Evolutionary conservation across 1,140 invertebrate species (phyloP).

Genomic region (Parapsyche elsis): DNA sequence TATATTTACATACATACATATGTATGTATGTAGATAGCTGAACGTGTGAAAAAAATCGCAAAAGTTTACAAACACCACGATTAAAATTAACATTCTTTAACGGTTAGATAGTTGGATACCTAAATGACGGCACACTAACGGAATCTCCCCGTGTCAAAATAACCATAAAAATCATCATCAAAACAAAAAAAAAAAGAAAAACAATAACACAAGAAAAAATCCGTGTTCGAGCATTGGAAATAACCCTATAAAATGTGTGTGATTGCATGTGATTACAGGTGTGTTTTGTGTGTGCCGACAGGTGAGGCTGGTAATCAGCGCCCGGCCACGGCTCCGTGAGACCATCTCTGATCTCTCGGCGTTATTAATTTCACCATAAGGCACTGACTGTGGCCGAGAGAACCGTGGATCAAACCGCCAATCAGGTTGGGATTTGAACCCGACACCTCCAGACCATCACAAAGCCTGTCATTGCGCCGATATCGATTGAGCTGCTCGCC

Average conservation of each 20-base stretch:
- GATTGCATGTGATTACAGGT: slow-evolving; percentile 55
- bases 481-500: too few species aligned
- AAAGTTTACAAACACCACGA: too few species aligned
- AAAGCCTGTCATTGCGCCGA: slow-evolving; percentile 1
- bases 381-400: slow-evolving; percentile 36
- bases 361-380: slow-evolving; percentile 55
- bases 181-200: slow-evolving; percentile 4
- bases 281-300: slow-evolving; percentile 47
- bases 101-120: too few species aligned
- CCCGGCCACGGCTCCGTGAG: slow-evolving; percentile 29
- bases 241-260: slow-evolving; percentile 55
- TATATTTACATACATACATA: too few species aligned
- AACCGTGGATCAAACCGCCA: slow-evolving; percentile 3
- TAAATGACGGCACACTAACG: background rate
- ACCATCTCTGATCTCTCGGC: slow-evolving; percentile 28
- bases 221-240: slow-evolving; percentile 33
- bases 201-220: slow-evolving; percentile 13
- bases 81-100: too few species aligned
- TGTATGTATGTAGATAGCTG: too few species aligned
- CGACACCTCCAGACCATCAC: background rate
- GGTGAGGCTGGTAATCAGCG: slow-evolving; percentile 44
- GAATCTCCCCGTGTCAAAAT: background rate
- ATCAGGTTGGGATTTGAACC: slow-evolving; percentile 6
- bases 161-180: slow-evolving; percentile 22
- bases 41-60: too few species aligned